Evolutionary conservation across 64 coral and sea anemone genomes (phyloP).

Genomic region (Pocillopora verrucosa): DNA sequence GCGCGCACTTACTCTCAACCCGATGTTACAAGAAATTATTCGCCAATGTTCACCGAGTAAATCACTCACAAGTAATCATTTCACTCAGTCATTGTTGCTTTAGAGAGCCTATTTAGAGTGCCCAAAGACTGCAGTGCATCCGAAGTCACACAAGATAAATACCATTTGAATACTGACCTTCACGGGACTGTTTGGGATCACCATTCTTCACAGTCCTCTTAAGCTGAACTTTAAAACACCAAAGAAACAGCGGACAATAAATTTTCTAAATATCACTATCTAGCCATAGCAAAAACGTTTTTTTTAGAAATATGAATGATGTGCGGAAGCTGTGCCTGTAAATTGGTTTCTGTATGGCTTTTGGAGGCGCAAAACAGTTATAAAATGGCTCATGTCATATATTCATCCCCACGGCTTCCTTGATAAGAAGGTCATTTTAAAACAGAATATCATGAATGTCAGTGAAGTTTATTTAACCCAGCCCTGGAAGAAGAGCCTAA

Average conservation of each 20-base stretch:
- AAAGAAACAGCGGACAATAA: neutral
- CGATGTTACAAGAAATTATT: neutral
- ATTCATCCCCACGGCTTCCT: neutral
- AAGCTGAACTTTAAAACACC: neutral
- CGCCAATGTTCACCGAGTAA: neutral
- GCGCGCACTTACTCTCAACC: neutral
- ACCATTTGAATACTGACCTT: neutral
- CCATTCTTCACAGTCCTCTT: neutral
- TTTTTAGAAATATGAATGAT: neutral
- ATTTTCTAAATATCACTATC: neutral
- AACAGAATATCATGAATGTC: neutral
- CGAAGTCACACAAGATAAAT: neutral
- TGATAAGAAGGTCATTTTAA: neutral
- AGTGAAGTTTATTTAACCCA: neutral
- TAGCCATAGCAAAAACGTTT: neutral
- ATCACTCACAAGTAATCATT: neutral
- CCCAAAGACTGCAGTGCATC: neutral
- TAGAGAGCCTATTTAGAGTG: neutral
- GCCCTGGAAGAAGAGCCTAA: too few species aligned
- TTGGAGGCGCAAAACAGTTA: conserved; percentile 13
- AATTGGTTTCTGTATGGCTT: conserved; percentile 32
- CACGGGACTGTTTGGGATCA: neutral
- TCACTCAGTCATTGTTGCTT: neutral
- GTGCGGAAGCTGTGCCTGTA: neutral
- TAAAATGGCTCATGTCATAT: neutral